Evolutionary conservation across 1,140 invertebrate species (phyloP).

Genomic region (Bombus superbus): DNA sequence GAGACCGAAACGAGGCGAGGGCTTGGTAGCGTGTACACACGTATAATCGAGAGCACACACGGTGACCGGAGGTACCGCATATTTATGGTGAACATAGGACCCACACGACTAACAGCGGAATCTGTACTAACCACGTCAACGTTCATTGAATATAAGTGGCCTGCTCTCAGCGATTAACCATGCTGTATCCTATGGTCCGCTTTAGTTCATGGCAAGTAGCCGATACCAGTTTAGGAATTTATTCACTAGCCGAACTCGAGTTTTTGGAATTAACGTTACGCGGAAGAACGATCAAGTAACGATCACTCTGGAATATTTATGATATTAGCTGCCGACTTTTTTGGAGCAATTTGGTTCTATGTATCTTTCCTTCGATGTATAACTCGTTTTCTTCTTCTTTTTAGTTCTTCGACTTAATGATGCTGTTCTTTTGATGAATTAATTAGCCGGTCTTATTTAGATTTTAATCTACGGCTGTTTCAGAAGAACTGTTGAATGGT

Average conservation of each 20-base stretch:
- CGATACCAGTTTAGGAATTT: conserved; percentile 14
- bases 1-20: conserved; percentile 1
- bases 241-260: neutral
- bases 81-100: conserved; percentile 31
- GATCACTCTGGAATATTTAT: neutral
- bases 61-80: conserved; percentile 19
- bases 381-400: neutral
- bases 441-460: neutral
- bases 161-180: conserved; percentile 27
- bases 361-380: neutral
- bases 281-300: neutral
- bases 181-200: neutral
- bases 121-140: conserved; percentile 42
- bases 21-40: conserved; percentile 1
- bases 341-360: neutral
- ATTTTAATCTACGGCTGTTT: neutral
- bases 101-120: neutral
- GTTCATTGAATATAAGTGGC: conserved; percentile 38
- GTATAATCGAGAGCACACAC: neutral
- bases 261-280: neutral
- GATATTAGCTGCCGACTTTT: neutral
- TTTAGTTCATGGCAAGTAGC: neutral
- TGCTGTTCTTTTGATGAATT: neutral
- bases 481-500: neutral
- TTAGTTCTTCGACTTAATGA: neutral